Conservation (phyloP, 2,888 invertebrate genomes). For the Hypomecis punctinalis region DNA sequence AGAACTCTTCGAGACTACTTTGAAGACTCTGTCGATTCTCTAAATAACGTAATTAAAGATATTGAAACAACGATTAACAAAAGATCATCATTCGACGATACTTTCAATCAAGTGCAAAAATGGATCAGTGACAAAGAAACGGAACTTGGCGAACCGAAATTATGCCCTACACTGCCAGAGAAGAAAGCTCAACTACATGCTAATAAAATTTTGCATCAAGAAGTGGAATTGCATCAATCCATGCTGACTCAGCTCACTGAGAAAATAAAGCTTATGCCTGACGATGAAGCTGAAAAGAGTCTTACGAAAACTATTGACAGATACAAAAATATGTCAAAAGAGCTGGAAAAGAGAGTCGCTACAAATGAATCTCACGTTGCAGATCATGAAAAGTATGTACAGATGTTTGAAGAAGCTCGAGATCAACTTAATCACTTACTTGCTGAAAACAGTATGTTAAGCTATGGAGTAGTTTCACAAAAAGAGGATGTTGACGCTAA, state of each 20-base stretch:
- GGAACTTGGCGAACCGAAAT: conserved; percentile 88
- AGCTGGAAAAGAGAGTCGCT: conserved; percentile 87
- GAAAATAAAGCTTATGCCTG: conserved; percentile 91
- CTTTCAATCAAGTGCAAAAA: conserved; percentile 93
- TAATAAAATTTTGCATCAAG: conserved; percentile 92
- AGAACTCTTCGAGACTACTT: conserved; percentile 92
- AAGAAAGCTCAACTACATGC: conserved; percentile 95
- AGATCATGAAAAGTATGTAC: conserved; percentile 93
- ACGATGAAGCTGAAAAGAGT: conserved; percentile 91
- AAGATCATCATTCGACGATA: conserved; percentile 96
- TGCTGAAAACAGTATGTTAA: conserved; percentile 90
- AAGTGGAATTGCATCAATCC: conserved; percentile 93
- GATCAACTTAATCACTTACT: conserved; percentile 93
- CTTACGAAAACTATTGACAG: conserved; percentile 89
- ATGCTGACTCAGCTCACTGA: conserved; percentile 93
- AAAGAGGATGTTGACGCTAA: conserved; percentile 92
- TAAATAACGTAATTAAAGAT: conserved; percentile 93
- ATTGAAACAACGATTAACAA: conserved; percentile 96
- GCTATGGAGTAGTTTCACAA: conserved; percentile 92
- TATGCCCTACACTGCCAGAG: conserved; percentile 92
- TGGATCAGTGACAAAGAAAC: conserved; percentile 94
- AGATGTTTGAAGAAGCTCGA: conserved; percentile 92
- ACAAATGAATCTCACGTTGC: conserved; percentile 89
- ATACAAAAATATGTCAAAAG: conserved; percentile 88
- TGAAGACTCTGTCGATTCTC: conserved; percentile 93